phyloP scores from a whole-genome alignment of 2,113 vertebrate species.

The Nanger granti region DNA sequence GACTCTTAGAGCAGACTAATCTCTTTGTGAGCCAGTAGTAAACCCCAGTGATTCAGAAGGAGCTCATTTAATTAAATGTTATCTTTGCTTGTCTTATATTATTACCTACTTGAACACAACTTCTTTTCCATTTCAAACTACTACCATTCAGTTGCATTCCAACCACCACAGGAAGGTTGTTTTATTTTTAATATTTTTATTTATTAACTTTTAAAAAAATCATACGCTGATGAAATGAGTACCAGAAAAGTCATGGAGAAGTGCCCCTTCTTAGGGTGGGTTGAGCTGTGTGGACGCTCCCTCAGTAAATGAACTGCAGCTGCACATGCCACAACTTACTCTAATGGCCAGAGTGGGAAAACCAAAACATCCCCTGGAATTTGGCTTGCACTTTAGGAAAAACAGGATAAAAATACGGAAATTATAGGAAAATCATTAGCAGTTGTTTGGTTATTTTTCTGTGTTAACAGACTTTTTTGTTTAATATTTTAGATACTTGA shows the following conservation, averaged over 20 bases:
- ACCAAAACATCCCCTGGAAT: conserved; percentile 25
- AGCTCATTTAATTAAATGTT: not conserved
- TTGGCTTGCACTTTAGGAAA: not conserved
- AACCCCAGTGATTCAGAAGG: not conserved
- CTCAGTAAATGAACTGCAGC: conserved; percentile 15
- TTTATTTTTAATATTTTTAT: not conserved
- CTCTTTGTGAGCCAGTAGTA: not conserved
- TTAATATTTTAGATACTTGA: conserved; percentile 60
- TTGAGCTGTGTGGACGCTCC: not conserved
- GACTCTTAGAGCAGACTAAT: not conserved
- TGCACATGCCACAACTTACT: not conserved
- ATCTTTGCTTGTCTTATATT: not conserved
- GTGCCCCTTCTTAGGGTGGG: not conserved
- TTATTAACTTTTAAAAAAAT: not conserved
- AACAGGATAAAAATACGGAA: conserved; percentile 52
- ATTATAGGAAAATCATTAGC: conserved; percentile 47
- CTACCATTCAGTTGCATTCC: not conserved
- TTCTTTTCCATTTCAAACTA: not conserved
- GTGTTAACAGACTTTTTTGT: conserved; percentile 60
- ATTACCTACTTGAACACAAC: not conserved
- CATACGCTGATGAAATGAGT: not conserved
- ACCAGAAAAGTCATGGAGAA: not conserved
- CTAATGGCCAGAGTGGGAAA: not conserved
- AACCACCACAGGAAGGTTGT: not conserved
- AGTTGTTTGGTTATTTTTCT: conserved; percentile 59